Conservation (phyloP, 2,888 invertebrate species). For the Polia nebulosa region DNA sequence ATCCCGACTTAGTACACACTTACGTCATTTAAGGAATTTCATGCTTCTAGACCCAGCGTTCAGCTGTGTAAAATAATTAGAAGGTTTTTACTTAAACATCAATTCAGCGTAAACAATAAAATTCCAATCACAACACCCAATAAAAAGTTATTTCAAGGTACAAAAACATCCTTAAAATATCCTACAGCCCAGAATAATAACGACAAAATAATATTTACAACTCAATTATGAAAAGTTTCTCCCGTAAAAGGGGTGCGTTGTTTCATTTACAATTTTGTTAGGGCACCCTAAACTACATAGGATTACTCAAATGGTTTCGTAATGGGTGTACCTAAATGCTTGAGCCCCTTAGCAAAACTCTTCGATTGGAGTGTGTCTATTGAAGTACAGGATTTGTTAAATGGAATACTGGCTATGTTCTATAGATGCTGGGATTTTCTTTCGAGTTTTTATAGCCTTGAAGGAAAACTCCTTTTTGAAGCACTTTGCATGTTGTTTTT, state of each 20-base stretch:
- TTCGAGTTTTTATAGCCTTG: not conserved
- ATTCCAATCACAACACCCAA: conserved; percentile 17
- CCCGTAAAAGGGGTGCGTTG: conserved; percentile 62
- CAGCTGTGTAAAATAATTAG: too few relatives aligned
- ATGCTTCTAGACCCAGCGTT: too few relatives aligned
- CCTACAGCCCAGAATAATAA: conserved; percentile 39
- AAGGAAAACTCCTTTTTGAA: not conserved
- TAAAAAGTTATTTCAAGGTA: conserved; percentile 17
- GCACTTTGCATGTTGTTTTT: not conserved
- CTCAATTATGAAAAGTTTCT: conserved; percentile 65
- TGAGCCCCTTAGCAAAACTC: conserved; percentile 57
- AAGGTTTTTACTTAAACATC: not conserved
- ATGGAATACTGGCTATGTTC: conserved; percentile 1
- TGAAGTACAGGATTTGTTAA: conserved; percentile 34
- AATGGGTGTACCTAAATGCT: conserved; percentile 78
- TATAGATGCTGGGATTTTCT: not conserved
- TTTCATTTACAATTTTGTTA: conserved; percentile 75
- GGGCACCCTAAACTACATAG: conserved; percentile 69
- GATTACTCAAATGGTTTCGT: conserved; percentile 77
- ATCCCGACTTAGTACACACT: too few relatives aligned
- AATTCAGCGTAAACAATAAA: not conserved
- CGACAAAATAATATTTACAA: conserved; percentile 62
- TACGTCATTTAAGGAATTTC: too few relatives aligned
- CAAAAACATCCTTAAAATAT: conserved; percentile 36
- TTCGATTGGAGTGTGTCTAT: conserved; percentile 42